Percentiles rank a stretch among this genome's conserved stretches.
These are phyloP conservation scores for Menura novaehollandiae DNA, from an alignment of 2,113 vertebrate species.

Conservation along the genomic window DNA sequence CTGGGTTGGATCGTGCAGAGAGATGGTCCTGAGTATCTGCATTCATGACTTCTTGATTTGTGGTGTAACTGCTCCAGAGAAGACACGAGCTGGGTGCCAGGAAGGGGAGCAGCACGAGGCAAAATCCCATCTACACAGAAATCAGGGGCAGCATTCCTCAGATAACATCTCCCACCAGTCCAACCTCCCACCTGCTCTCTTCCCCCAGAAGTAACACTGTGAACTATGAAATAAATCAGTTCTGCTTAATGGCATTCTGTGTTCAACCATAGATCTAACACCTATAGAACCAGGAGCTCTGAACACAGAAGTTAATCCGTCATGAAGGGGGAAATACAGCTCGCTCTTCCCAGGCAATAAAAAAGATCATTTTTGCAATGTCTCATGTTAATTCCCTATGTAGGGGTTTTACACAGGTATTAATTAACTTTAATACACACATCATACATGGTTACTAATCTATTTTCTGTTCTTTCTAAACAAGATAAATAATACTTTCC, in stretches of 20 bases:
- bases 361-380: background rate
- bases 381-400: background rate
- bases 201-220: background rate
- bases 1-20: accelerated
- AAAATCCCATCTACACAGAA: accelerated
- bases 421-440: background rate
- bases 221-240: background rate
- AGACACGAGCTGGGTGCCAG: background rate
- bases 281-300: background rate
- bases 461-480: background rate
- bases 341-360: background rate
- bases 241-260: background rate
- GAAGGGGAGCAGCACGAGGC: background rate
- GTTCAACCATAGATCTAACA: background rate
- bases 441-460: background rate
- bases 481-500: background rate
- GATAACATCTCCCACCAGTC: background rate
- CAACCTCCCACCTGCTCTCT: background rate
- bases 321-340: background rate
- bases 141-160: background rate
- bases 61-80: background rate
- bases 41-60: accelerated
- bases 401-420: background rate
- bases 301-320: background rate
- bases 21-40: background rate